These are phyloP conservation scores for Brachionus rubens DNA, from an alignment of 1,140 invertebrate species.

Conservation along the genomic window DNA sequence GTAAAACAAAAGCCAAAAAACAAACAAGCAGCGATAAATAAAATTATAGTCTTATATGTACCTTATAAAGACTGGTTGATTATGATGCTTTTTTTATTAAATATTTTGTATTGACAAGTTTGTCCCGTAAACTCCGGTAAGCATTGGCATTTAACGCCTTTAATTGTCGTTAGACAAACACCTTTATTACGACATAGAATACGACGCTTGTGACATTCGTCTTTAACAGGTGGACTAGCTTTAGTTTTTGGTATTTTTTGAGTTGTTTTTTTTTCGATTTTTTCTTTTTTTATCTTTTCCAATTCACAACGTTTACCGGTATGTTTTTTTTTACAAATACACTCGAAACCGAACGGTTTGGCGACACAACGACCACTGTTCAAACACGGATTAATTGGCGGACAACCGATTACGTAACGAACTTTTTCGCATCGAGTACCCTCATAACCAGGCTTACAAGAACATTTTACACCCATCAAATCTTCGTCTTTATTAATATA, in stretches of 20 bases:
- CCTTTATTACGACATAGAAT: constrained; percentile 29
- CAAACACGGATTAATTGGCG: constrained; percentile 44
- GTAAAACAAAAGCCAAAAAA: neutral
- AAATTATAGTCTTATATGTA: neutral
- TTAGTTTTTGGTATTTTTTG: neutral
- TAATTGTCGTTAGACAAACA: neutral
- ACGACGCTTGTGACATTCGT: neutral
- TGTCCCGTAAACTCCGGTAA: constrained; percentile 34
- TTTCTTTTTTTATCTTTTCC: neutral
- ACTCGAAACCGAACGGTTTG: constrained; percentile 31
- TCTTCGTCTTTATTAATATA: neutral
- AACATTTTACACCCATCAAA: constrained; percentile 7
- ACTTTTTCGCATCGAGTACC: constrained; percentile 45
- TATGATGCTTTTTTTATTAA: neutral
- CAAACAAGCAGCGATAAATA: neutral
- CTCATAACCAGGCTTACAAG: constrained; percentile 41
- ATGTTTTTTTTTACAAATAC: constrained; percentile 19
- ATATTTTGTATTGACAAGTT: constrained; percentile 28
- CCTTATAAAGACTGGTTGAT: constrained; percentile 25
- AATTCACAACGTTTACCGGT: constrained; percentile 32
- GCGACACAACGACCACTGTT: constrained; percentile 29
- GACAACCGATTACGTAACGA: constrained; percentile 38
- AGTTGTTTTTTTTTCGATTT: neutral
- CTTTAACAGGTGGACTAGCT: too few relatives aligned
- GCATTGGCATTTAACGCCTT: constrained; percentile 40